Evolutionary conservation across 2,888 invertebrate genomes (phyloP).

Genomic region (Parnassius mnemosyne): DNA sequence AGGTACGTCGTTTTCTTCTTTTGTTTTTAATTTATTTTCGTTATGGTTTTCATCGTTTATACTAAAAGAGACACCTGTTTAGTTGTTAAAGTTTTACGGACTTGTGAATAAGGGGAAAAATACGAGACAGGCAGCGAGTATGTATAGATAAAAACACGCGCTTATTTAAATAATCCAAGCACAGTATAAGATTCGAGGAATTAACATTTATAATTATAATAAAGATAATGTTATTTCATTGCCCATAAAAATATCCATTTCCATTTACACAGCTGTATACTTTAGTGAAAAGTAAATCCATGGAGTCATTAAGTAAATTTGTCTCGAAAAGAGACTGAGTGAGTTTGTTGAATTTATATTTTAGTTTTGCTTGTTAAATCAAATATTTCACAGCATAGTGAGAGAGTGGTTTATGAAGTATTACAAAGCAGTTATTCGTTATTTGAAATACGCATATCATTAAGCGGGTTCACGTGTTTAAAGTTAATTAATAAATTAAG

Average conservation of each 20-base stretch:
- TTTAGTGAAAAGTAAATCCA: constrained; percentile 5
- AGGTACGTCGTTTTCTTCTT: too few species aligned
- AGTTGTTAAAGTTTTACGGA: too few species aligned
- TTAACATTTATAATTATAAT: constrained; percentile 1
- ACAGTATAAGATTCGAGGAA: constrained; percentile 5
- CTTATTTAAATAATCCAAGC: not conserved
- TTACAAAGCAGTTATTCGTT: not conserved
- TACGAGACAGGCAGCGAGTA: too few species aligned
- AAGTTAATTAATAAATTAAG: not conserved
- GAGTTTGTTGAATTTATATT: constrained; percentile 4
- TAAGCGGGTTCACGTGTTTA: constrained; percentile 1
- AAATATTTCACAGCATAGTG: constrained; percentile 19
- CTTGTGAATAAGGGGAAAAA: too few species aligned
- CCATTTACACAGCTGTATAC: constrained; percentile 10
- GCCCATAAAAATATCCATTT: constrained; percentile 5
- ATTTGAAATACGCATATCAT: constrained; percentile 4
- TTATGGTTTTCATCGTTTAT: too few species aligned
- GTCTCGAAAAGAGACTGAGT: not conserved
- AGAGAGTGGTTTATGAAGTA: constrained; percentile 8
- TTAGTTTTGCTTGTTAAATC: constrained; percentile 15
- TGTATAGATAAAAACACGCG: too few species aligned
- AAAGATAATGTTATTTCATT: constrained; percentile 11
- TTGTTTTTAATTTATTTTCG: too few species aligned
- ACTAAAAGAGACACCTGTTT: too few species aligned
- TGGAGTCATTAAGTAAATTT: constrained; percentile 5